These are phyloP conservation scores for Cremastobaeus sp. DNA, from an alignment of 2,888 invertebrate species.

Conservation along the genomic window DNA sequence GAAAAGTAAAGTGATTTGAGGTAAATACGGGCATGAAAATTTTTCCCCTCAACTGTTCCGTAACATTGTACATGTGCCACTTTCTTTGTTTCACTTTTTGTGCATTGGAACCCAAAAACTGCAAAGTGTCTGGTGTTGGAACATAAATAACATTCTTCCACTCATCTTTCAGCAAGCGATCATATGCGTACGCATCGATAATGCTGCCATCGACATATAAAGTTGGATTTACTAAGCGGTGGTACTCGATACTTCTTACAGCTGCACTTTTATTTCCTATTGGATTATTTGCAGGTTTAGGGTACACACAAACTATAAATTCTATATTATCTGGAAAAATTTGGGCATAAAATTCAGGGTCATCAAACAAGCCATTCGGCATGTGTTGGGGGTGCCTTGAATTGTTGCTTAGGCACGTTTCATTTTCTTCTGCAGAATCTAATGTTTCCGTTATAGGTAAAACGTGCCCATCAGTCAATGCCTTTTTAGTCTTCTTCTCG, in stretches of 20 bases:
- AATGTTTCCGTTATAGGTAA: no score
- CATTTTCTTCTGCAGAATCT: no score
- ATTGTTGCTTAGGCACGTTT: background rate
- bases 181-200: background rate
- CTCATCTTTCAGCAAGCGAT: background rate
- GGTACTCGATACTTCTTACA: background rate
- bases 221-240: background rate
- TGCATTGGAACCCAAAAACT: background rate
- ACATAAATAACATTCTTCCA: background rate
- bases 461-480: no score
- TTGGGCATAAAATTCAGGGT: conserved; percentile 15
- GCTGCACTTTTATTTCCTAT: background rate
- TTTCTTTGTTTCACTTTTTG: background rate
- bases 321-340: background rate
- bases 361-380: conserved; percentile 7
- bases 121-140: background rate
- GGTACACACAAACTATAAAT: background rate
- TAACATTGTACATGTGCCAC: conserved; percentile 26
- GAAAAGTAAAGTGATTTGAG: conserved; percentile 11
- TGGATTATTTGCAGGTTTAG: background rate
- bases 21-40: conserved; percentile 22
- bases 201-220: background rate
- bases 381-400: background rate
- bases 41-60: conserved; percentile 3
- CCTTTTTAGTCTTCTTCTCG: no score